These are phyloP conservation scores for Pseudolycoriella hygida DNA, from an alignment of 2,888 invertebrate genomes.

Conservation along the genomic window DNA sequence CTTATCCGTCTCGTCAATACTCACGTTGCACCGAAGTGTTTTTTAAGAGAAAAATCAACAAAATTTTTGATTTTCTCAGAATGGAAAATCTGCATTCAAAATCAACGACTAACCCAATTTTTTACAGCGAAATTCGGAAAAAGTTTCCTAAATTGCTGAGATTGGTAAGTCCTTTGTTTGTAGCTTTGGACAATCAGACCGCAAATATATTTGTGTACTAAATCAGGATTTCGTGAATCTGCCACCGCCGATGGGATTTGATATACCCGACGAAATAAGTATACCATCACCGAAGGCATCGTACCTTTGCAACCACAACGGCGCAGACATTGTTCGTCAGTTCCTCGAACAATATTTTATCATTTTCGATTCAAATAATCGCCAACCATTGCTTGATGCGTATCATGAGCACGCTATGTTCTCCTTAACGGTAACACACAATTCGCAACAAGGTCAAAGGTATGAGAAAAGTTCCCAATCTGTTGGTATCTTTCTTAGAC, in stretches of 20 bases:
- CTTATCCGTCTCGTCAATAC: no score
- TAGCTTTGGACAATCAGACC: slow-evolving; percentile 7
- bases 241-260: slow-evolving; percentile 77
- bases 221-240: slow-evolving; percentile 65
- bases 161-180: slow-evolving; percentile 50
- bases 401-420: slow-evolving; percentile 75
- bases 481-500: background rate
- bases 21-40: no score
- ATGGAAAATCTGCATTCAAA: no score
- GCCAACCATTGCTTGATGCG: slow-evolving; percentile 64
- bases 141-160: slow-evolving; percentile 70
- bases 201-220: no score
- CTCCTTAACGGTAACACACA: slow-evolving; percentile 46
- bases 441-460: slow-evolving; percentile 19
- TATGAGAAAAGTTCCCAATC: background rate
- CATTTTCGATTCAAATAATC: slow-evolving; percentile 62
- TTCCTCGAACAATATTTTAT: slow-evolving; percentile 76
- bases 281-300: slow-evolving; percentile 53
- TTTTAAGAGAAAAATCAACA: no score
- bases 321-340: slow-evolving; percentile 51
- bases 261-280: slow-evolving; percentile 50
- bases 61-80: no score
- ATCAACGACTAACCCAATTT: background rate
- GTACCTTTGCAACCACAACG: slow-evolving; percentile 40
- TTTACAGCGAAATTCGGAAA: slow-evolving; percentile 71